phyloP scores from a whole-genome alignment of 2,797 vertebrate species.

The Notolabrus celidotus region DNA sequence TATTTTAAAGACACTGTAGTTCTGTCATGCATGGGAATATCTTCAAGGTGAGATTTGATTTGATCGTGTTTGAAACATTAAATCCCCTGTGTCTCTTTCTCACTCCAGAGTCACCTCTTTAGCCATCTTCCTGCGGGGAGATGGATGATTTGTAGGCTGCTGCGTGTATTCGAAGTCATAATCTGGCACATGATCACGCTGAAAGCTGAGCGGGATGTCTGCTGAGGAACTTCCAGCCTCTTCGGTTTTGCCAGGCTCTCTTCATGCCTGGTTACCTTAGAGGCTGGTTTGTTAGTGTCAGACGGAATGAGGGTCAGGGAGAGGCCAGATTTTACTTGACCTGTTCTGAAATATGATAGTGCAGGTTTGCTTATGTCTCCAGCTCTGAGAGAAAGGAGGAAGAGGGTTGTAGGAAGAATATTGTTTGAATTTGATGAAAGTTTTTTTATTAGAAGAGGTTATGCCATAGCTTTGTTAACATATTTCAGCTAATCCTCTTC shows the following conservation, averaged over 20 bases:
- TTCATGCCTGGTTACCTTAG: conserved; percentile 83
- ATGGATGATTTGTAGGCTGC: conserved; percentile 65
- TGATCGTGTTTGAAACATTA: conserved; percentile 48
- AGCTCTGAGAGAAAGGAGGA: conserved; percentile 7
- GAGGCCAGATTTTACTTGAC: conserved; percentile 76
- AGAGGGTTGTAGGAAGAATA: not conserved
- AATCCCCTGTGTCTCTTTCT: conserved; percentile 26
- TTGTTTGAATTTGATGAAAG: conserved; percentile 35
- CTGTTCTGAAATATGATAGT: conserved; percentile 70
- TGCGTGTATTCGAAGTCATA: conserved; percentile 65
- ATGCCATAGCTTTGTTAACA: conserved; percentile 44
- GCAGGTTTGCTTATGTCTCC: conserved; percentile 56
- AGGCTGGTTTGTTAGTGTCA: conserved; percentile 77
- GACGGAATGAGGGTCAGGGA: conserved; percentile 75
- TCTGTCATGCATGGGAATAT: conserved; percentile 1
- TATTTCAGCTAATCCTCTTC: conserved; percentile 46
- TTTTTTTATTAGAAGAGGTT: conserved; percentile 52
- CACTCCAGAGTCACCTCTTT: conserved; percentile 47
- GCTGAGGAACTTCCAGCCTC: conserved; percentile 65
- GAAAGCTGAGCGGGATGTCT: conserved; percentile 68
- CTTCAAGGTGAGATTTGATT: conserved; percentile 33
- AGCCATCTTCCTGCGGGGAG: conserved; percentile 37
- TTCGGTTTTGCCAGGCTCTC: conserved; percentile 62
- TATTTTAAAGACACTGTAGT: not conserved
- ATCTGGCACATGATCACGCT: conserved; percentile 75